Percentiles rank a stretch among this genome's conserved stretches.
These are phyloP conservation scores for Mesitornis unicolor DNA, from an alignment of 2,113 vertebrate genomes.

Conservation along the genomic window DNA sequence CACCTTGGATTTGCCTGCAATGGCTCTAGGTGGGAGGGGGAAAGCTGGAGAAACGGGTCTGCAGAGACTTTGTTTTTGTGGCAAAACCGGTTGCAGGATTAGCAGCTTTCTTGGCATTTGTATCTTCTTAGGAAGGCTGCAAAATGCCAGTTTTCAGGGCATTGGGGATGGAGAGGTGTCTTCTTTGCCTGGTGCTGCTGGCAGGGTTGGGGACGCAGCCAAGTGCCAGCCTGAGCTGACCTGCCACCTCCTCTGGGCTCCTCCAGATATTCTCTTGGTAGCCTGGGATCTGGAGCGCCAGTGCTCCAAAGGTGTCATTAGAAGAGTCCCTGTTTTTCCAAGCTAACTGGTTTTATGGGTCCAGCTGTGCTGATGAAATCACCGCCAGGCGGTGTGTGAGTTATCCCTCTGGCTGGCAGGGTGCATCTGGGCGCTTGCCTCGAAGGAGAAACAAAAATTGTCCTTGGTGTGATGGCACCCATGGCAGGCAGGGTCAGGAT, in stretches of 20 bases:
- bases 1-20: background rate
- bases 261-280: background rate
- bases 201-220: background rate
- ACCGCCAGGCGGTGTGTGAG: background rate
- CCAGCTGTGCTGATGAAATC: slow-evolving; percentile 23
- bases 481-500: too few relatives aligned
- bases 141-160: background rate
- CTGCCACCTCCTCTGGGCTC: background rate
- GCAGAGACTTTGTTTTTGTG: background rate
- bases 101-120: background rate
- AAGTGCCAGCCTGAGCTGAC: background rate
- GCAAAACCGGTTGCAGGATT: background rate
- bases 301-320: slow-evolving; percentile 56
- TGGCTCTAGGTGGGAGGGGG: background rate
- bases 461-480: background rate
- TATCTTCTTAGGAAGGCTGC: background rate
- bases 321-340: slow-evolving; percentile 49
- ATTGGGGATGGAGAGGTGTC: background rate
- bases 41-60: background rate
- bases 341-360: slow-evolving; percentile 65
- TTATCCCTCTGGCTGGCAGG: slow-evolving; percentile 45
- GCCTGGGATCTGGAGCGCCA: background rate
- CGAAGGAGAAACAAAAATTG: background rate
- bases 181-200: background rate
- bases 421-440: background rate